Base-by-base conservation (phyloP, 2,113 vertebrate species). In the Brachionichthys hirsutus region DNA sequence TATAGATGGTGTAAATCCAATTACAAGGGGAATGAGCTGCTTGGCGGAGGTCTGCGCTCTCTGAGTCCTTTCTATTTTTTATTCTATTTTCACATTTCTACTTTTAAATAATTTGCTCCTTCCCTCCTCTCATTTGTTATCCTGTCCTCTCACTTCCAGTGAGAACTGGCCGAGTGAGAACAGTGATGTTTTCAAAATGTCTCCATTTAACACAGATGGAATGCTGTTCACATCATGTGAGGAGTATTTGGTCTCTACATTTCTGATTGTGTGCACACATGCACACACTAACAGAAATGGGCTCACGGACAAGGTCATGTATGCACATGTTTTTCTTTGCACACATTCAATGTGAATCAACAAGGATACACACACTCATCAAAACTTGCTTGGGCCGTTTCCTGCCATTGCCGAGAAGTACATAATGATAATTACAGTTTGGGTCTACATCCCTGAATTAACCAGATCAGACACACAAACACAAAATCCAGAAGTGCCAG, bases 381-480 rank as follows among this genome's bases (percentile, higher is more conserved):
- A 69, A 81, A 87, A 87, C 87, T 80, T 73, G 81, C 84, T 80
- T 57, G 67, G 85, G 79, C 79, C 77, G 79, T 88, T 87, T 85
- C 74, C 73, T 85, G 75, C 70, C 75, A 54, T 69, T 89, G 81
- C 77, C 71, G 83, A 89, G 87, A 89, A 89, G 77, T 67, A 64
- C 77, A 88, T 88, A 84, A 88, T 89, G 84, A 84, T 88, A 89
- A 89, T 89, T 89, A 89, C 81, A 82, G 82, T 82, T 85, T 86
- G 81, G 81, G 77, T 82, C 73, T 76, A 65, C 72, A 86, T 85
- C 77, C 77, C 71, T 81, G 83, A 86, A 88, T 88, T 87, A 88
- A 83, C 68, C 73, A 83, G 75, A 84, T 82, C 77, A 85, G 59
- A 88, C 82, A 70, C 71, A 83, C 66, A 57, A 44, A 69, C 56